Conservation (phyloP, 1,140 invertebrate species). For the Halictus rubicundus region DNA sequence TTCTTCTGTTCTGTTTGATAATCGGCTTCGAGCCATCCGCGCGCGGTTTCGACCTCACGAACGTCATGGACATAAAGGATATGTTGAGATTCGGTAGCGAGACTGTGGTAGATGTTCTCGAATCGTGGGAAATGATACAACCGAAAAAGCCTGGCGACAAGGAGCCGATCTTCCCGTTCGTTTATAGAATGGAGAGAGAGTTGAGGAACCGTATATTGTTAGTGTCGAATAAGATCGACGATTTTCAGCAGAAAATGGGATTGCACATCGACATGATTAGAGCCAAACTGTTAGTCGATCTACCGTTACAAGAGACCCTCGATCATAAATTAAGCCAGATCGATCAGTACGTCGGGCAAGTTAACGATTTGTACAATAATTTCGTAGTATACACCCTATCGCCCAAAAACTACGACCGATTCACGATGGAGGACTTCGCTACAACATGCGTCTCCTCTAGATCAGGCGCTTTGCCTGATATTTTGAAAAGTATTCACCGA, state of each 20-base stretch:
- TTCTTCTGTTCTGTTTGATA: constrained; percentile 4
- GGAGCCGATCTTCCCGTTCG: constrained; percentile 81
- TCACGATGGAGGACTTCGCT: constrained; percentile 86
- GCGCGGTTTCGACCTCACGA: constrained; percentile 39
- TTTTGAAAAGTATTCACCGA: constrained; percentile 85
- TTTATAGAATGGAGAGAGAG: constrained; percentile 81
- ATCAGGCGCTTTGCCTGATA: constrained; percentile 82
- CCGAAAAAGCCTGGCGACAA: constrained; percentile 72
- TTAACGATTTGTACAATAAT: constrained; percentile 81
- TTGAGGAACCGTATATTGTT: constrained; percentile 79
- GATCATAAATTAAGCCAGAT: constrained; percentile 83
- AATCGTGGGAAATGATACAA: constrained; percentile 83
- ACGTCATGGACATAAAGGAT: constrained; percentile 83
- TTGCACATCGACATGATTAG: constrained; percentile 60
- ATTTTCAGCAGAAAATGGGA: constrained; percentile 61
- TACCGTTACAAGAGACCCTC: constrained; percentile 78
- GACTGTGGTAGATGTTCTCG: constrained; percentile 81
- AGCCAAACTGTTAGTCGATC: constrained; percentile 67
- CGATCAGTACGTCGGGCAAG: constrained; percentile 81
- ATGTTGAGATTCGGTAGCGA: constrained; percentile 83
- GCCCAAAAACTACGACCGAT: constrained; percentile 81
- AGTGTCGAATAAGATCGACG: constrained; percentile 74
- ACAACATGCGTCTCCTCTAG: constrained; percentile 84
- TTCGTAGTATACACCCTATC: constrained; percentile 81
- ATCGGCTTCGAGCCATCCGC: background rate